phyloP scores from a whole-genome alignment of 1,140 invertebrate genomes.

The Harlomillsia oculata region DNA sequence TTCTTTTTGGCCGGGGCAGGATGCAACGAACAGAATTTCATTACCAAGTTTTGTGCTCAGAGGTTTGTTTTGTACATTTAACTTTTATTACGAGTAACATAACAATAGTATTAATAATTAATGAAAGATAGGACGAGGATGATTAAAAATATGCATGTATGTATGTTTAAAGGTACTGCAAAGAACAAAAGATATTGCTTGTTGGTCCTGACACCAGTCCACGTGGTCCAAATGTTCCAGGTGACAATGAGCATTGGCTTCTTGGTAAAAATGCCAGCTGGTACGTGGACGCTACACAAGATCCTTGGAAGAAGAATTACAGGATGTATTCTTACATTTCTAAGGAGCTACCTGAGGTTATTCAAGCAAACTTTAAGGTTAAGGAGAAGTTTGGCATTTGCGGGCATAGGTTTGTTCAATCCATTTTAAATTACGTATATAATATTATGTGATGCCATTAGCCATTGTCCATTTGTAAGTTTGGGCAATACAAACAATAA shows the following conservation, averaged over 20 bases:
- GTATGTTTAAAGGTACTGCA: too few relatives aligned
- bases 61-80: slow-evolving; percentile 71
- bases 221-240: slow-evolving; percentile 69
- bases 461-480: too few relatives aligned
- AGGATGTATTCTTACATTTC: slow-evolving; percentile 93
- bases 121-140: too few relatives aligned
- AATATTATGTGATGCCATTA: not conserved
- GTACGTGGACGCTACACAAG: slow-evolving; percentile 82
- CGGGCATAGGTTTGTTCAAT: slow-evolving; percentile 36
- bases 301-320: slow-evolving; percentile 88
- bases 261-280: slow-evolving; percentile 84
- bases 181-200: too few relatives aligned
- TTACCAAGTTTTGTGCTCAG: slow-evolving; percentile 83
- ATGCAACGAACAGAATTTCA: slow-evolving; percentile 92
- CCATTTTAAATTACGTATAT: not conserved
- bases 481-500: too few relatives aligned
- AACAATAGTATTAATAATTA: too few relatives aligned
- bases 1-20: slow-evolving; percentile 90
- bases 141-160: too few relatives aligned
- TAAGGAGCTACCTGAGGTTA: slow-evolving; percentile 68
- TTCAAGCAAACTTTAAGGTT: slow-evolving; percentile 61
- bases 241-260: slow-evolving; percentile 81
- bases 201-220: slow-evolving; percentile 95
- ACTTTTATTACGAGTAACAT: too few relatives aligned
- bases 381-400: slow-evolving; percentile 38